Conservation (phyloP, 2,113 vertebrate species). For the Ammodytes marinus region DNA sequence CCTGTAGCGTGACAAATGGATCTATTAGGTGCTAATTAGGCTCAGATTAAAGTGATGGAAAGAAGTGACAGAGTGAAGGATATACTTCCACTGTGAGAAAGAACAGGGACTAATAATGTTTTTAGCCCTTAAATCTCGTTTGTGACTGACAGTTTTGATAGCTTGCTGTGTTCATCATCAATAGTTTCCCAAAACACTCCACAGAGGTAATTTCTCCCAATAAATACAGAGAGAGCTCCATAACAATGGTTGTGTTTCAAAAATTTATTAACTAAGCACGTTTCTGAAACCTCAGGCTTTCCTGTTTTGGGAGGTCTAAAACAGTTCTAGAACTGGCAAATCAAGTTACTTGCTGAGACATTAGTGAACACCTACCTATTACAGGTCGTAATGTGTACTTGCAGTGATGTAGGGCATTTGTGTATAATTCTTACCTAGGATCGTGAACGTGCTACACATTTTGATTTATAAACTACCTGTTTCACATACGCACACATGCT, state of each 20-base stretch:
- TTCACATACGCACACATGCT: not conserved
- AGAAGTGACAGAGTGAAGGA: constrained; percentile 71
- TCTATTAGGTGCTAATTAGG: constrained; percentile 77
- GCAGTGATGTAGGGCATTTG: not conserved
- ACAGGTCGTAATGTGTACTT: not conserved
- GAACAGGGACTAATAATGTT: constrained; percentile 69
- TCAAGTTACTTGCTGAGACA: not conserved
- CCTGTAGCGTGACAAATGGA: constrained; percentile 76
- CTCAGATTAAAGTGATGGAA: constrained; percentile 73
- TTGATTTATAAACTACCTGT: not conserved
- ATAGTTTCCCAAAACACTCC: constrained; percentile 25
- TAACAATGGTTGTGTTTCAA: constrained; percentile 1
- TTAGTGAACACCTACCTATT: constrained; percentile 9
- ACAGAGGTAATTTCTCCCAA: constrained; percentile 20
- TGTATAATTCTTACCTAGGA: not conserved
- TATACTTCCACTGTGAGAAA: constrained; percentile 55
- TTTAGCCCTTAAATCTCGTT: constrained; percentile 47
- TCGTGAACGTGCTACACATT: not conserved
- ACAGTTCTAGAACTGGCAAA: constrained; percentile 19
- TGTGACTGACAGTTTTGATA: constrained; percentile 62
- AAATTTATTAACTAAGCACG: constrained; percentile 31
- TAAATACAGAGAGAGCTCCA: not conserved
- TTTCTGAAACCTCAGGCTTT: not conserved
- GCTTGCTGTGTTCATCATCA: constrained; percentile 46
- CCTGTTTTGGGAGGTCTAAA: constrained; percentile 10